Base-by-base conservation (phyloP, 2,113 vertebrate species). In the Psammodynastes pulverulentus region DNA sequence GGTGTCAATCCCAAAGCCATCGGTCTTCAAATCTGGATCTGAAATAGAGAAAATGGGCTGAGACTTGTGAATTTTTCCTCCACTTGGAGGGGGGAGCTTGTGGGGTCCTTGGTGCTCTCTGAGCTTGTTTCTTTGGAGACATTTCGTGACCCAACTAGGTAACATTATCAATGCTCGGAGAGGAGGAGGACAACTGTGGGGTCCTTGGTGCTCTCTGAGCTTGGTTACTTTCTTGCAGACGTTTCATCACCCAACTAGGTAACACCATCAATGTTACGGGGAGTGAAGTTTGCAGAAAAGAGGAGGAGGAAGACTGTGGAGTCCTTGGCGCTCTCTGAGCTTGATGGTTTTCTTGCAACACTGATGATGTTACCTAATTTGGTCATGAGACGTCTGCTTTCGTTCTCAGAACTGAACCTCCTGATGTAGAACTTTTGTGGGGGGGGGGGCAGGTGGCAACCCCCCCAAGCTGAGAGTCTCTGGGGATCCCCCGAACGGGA, bases 1-100 rank as follows among this genome's bases (percentile, higher is more conserved):
- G 0, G 98, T 98, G 94, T 99, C 98, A 51, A 99, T 97, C 93
- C 97, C 98, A 96, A 99, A 99, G 0, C 98, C 98, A 87, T 99
- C 98, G 0, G 98, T 99, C 97, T 93, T 98, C 96, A 99, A 96
- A 94, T 98, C 98, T 0, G 92, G 95, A 93, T 97, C 98, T 99
- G 94, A 87, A 96, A 92, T 5, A 91, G 92, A 87, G 91, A 88
- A 86, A 92, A 49, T 1, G 1, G 1, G 19, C 1, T 1, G 72
- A 19, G 34, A 34, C 72, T 19, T 8, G 34, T 3, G 6, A 79
- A 34, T 17, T 39, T 39, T 34, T 15, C 5, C 5, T n/a, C 24
- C 43, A 7, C 13, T 29, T 29, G 5, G 43, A 4, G 46, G 84
- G 67, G 67, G 67, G 17, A 79, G 17, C 34, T 0, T 67, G 29